Conservation (phyloP, 2,888 invertebrate species). For the Diaphora mendica region DNA sequence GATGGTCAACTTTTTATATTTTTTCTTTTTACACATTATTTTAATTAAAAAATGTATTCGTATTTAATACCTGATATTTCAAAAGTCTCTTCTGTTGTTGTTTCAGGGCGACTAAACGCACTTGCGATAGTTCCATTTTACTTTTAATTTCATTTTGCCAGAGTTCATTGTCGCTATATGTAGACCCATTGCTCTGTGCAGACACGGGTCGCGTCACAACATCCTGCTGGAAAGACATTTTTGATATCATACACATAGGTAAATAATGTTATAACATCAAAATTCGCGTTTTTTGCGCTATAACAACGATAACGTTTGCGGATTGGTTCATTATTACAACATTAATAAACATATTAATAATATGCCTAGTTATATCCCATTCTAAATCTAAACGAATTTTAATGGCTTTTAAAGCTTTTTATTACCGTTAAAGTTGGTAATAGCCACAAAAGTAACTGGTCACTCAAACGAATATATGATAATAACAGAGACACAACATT, state of each 20-base stretch:
- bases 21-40: background rate
- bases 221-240: slow-evolving; percentile 64
- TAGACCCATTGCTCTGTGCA: slow-evolving; percentile 81
- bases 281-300: background rate
- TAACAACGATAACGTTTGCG: background rate
- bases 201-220: slow-evolving; percentile 81
- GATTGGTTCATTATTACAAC: background rate
- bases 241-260: background rate
- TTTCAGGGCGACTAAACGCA: slow-evolving; percentile 85
- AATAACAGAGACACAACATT: background rate
- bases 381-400: background rate
- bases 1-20: background rate
- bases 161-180: slow-evolving; percentile 84
- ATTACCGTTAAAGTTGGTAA: background rate
- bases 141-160: slow-evolving; percentile 87
- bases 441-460: background rate
- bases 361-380: background rate
- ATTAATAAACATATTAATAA: too few species aligned
- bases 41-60: background rate
- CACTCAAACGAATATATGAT: background rate
- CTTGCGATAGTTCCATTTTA: slow-evolving; percentile 88
- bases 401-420: background rate
- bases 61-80: slow-evolving; percentile 76
- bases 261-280: background rate
- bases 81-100: slow-evolving; percentile 86